These are phyloP conservation scores for Pogonomyrmex californicus DNA, from an alignment of 1,140 invertebrate species.

Conservation along the genomic window DNA sequence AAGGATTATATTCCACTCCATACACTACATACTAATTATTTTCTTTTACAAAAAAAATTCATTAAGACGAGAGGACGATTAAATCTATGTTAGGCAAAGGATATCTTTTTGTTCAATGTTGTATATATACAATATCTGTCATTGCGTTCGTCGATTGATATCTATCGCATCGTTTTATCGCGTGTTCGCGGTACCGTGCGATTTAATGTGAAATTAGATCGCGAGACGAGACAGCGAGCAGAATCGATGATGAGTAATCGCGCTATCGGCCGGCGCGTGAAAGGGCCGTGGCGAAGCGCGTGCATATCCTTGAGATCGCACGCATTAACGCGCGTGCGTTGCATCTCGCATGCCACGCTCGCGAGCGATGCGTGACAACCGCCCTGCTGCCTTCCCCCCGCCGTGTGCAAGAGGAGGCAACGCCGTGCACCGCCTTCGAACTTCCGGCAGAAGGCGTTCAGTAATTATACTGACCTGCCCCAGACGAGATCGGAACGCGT, in stretches of 20 bases:
- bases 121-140: not conserved
- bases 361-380: constrained; percentile 75
- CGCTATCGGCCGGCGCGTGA: constrained; percentile 19
- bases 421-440: constrained; percentile 66
- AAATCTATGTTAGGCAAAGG: not conserved
- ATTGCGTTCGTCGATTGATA: not conserved
- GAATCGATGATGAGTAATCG: constrained; percentile 33
- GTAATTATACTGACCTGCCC: constrained; percentile 74
- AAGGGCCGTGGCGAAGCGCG: constrained; percentile 7
- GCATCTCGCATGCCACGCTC: constrained; percentile 38
- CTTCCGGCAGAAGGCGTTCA: constrained; percentile 73
- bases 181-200: not conserved
- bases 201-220: constrained; percentile 29
- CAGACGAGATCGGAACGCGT: constrained; percentile 68
- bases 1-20: not conserved
- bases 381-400: constrained; percentile 17
- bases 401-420: constrained; percentile 38
- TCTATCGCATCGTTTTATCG: not conserved
- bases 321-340: constrained; percentile 32
- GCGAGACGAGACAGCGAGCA: not conserved
- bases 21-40: not conserved
- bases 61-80: not conserved
- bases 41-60: not conserved
- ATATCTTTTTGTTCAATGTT: not conserved
- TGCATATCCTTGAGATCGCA: constrained; percentile 21